Conservation (phyloP, 2,888 invertebrate genomes). For the Parthenolecanium corni region DNA sequence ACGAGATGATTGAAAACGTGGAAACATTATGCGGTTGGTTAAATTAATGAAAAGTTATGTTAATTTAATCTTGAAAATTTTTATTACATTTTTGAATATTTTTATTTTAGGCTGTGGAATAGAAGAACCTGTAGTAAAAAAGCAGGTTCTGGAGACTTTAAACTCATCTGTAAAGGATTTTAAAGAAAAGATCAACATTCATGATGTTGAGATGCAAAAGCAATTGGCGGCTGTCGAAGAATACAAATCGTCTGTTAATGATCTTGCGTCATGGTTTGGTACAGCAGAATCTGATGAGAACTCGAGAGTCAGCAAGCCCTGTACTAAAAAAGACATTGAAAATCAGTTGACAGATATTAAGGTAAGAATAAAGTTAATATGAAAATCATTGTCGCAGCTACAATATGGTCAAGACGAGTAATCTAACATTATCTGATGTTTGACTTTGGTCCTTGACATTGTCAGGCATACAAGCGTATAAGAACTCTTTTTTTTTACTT, state of each 20-base stretch:
- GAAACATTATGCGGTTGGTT: slow-evolving; percentile 17
- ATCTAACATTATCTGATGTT: no score
- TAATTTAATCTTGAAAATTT: not conserved
- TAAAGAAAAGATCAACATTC: slow-evolving; percentile 7
- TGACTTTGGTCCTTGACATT: no score
- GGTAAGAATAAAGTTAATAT: slow-evolving; percentile 33
- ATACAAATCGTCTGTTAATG: slow-evolving; percentile 30
- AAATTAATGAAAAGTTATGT: not conserved
- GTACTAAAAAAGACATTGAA: slow-evolving; percentile 67
- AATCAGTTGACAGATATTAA: slow-evolving; percentile 59
- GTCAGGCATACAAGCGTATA: no score
- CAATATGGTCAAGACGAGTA: not conserved
- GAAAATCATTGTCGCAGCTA: not conserved
- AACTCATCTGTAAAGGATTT: slow-evolving; percentile 12
- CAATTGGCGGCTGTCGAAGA: slow-evolving; percentile 11
- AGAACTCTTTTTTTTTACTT: not conserved
- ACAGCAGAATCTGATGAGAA: slow-evolving; percentile 71
- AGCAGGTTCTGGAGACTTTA: slow-evolving; percentile 17
- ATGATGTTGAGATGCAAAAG: slow-evolving; percentile 18
- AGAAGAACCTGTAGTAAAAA: slow-evolving; percentile 15
- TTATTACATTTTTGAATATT: not conserved
- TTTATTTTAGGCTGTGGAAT: not conserved
- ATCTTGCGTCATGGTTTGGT: slow-evolving; percentile 59
- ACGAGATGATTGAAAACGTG: slow-evolving; percentile 10
- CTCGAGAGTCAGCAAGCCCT: slow-evolving; percentile 47